Percentiles rank a stretch among this genome's conserved stretches.
phyloP scores from a whole-genome alignment of 2,797 vertebrate genomes.

The Periparus ater region DNA sequence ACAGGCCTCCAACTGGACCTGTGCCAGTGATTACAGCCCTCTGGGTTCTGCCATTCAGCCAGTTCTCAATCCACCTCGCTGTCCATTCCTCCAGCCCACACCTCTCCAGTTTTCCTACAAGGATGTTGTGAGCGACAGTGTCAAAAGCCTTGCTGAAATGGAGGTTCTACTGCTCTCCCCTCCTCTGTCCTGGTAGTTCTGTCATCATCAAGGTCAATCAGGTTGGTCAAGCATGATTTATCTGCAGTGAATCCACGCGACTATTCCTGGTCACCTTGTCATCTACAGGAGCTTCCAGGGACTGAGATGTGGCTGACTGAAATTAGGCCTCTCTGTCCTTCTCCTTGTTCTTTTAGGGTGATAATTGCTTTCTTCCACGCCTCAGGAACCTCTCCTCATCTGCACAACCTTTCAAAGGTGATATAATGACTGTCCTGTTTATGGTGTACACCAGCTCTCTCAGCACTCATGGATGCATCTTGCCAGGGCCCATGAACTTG shows the following conservation, averaged over 20 bases:
- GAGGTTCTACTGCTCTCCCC: not conserved
- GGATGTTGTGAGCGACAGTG: not conserved
- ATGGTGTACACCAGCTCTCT: not conserved
- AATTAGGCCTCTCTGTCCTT: not conserved
- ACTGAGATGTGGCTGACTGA: not conserved
- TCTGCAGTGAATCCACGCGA: not conserved
- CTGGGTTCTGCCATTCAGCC: not conserved
- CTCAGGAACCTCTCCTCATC: not conserved
- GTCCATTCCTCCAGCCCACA: not conserved
- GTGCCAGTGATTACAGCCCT: not conserved
- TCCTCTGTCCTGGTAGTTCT: not conserved
- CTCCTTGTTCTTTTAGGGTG: not conserved
- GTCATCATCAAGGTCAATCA: not conserved
- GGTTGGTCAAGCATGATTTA: not conserved
- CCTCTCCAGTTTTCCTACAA: not conserved
- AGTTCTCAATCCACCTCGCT: not conserved
- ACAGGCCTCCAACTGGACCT: not conserved
- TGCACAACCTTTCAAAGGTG: not conserved
- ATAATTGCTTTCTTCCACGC: not conserved
- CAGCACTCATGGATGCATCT: fast-evolving
- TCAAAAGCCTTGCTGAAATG: not conserved
- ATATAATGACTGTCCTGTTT: fast-evolving
- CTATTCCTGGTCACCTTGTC: not conserved
- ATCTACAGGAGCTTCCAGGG: not conserved
- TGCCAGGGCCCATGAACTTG: not conserved